phyloP scores from a whole-genome alignment of 2,888 invertebrate species.

The Apeira syringaria region DNA sequence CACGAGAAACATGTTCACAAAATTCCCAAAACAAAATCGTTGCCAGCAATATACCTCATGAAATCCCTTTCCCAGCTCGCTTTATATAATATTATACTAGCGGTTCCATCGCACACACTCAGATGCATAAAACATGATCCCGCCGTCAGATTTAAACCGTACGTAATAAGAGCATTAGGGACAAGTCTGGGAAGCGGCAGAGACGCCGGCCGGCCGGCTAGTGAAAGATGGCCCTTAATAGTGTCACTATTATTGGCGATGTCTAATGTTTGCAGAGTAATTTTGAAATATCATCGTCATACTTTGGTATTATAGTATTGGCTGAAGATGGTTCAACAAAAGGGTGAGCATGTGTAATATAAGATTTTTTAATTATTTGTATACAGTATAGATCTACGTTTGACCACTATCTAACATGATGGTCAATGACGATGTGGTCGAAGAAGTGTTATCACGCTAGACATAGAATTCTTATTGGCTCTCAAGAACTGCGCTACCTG shows the following conservation, averaged over 20 bases:
- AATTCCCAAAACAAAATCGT: constrained; percentile 59
- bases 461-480: no score
- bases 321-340: no score
- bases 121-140: constrained; percentile 82
- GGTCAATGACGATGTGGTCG: no score
- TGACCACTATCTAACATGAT: no score
- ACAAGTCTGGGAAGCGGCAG: constrained; percentile 50
- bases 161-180: constrained; percentile 79
- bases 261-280: constrained; percentile 22
- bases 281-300: constrained; percentile 5
- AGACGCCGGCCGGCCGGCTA: constrained; percentile 40
- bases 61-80: constrained; percentile 66
- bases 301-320: no score
- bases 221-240: constrained; percentile 42
- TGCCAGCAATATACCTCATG: constrained; percentile 59
- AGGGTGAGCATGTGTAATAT: no score
- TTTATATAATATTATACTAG: constrained; percentile 74
- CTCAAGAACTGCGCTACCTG: no score
- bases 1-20: constrained; percentile 26
- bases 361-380: no score
- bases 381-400: no score
- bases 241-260: constrained; percentile 26
- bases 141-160: constrained; percentile 80
- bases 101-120: constrained; percentile 75
- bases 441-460: no score